Evolutionary conservation across 2,113 vertebrate species (phyloP).

Genomic region (human (Homo sapiens)): GRCh38 chr1:169890501-169891000

Average conservation of each 20-base stretch:
- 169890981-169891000: neutral
- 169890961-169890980: rapidly evolving
- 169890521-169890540: neutral
- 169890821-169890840: too few relatives aligned
- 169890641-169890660: neutral
- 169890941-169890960: neutral
- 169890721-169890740: neutral
- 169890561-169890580: neutral
- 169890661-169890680: neutral
- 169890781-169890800: neutral
- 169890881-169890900: neutral
- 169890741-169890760: neutral
- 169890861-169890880: neutral
- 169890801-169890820: too few relatives aligned
- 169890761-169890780: neutral
- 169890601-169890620: neutral
- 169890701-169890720: neutral
- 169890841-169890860: neutral
- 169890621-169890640: neutral
- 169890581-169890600: neutral
- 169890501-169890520: neutral
- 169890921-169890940: too few relatives aligned
- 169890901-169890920: too few relatives aligned
- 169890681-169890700: neutral
- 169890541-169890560: too few relatives aligned